Percentiles rank a stretch among this genome's conserved stretches.
Evolutionary conservation across 1,140 invertebrate genomes (phyloP).

Genomic region (Drosophila ogumai): DNA sequence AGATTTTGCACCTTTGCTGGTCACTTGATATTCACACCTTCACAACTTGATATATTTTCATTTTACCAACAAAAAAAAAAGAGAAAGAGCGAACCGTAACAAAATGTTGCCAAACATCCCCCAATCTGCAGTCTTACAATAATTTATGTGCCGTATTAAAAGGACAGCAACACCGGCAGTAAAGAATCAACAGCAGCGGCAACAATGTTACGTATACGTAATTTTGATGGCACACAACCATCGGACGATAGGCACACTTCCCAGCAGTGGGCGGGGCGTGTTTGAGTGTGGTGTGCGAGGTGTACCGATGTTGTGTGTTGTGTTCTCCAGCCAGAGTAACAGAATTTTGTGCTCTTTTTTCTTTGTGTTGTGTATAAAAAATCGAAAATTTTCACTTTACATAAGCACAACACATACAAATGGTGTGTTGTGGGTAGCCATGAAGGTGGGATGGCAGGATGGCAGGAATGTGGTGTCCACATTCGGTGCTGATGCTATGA

Average conservation of each 20-base stretch:
- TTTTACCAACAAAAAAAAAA: conserved; percentile 14
- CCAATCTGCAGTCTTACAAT: conserved; percentile 80
- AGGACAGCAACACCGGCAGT: conserved; percentile 67
- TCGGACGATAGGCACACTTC: conserved; percentile 28
- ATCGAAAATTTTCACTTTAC: conserved; percentile 82
- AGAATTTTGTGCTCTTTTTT: conserved; percentile 57
- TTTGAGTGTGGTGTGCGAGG: conserved; percentile 6
- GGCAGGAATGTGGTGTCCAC: conserved; percentile 47
- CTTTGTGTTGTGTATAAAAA: conserved; percentile 58
- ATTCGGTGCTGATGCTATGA: conserved; percentile 74
- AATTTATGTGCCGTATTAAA: conserved; percentile 83
- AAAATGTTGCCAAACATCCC: conserved; percentile 75
- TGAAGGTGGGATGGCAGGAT: conserved; percentile 8
- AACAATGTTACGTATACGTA: conserved; percentile 75
- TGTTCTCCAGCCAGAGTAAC: conserved; percentile 34
- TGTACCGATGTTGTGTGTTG: conserved; percentile 21
- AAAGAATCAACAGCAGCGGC: conserved; percentile 38
- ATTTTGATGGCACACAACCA: conserved; percentile 74
- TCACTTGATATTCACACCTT: conserved; percentile 66
- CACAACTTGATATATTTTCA: conserved; percentile 65
- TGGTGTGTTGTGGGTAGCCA: conserved; percentile 72
- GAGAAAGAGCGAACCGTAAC: conserved; percentile 21
- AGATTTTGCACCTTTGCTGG: conserved; percentile 20
- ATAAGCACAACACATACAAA: conserved; percentile 74
- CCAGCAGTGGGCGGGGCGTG: not conserved